phyloP scores from a whole-genome alignment of 1,140 invertebrate species.

The Orchestia grillus region DNA sequence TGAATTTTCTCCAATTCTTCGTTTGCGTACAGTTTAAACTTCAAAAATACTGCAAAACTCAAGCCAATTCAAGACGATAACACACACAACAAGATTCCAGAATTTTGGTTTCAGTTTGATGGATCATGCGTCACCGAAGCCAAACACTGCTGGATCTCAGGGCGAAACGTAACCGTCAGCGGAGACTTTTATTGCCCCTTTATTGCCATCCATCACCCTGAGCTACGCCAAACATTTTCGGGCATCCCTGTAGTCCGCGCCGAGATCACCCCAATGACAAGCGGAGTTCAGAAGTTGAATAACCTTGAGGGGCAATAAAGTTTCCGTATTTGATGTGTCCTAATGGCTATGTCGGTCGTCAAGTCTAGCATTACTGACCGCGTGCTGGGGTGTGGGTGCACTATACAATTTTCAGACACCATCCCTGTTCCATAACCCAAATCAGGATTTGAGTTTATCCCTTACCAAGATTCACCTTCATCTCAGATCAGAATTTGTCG shows the following conservation, averaged over 20 bases:
- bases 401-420: neutral
- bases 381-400: neutral
- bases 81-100: neutral
- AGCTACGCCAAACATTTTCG: neutral
- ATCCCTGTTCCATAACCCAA: neutral
- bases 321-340: neutral
- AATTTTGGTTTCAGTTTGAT: neutral
- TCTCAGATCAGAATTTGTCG: no score
- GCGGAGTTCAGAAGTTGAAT: neutral
- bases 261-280: neutral
- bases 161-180: neutral
- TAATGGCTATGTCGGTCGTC: neutral
- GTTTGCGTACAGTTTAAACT: neutral
- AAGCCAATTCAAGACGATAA: neutral
- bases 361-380: neutral
- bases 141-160: neutral
- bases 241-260: neutral
- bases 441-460: neutral
- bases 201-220: neutral
- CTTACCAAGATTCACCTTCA: neutral
- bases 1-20: neutral
- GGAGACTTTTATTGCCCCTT: neutral
- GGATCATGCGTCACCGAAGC: neutral
- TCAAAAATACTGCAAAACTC: neutral
- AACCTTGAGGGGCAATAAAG: neutral